Evolutionary conservation across 1,140 invertebrate genomes (phyloP).

Genomic region (Drosophila littoralis): DNA sequence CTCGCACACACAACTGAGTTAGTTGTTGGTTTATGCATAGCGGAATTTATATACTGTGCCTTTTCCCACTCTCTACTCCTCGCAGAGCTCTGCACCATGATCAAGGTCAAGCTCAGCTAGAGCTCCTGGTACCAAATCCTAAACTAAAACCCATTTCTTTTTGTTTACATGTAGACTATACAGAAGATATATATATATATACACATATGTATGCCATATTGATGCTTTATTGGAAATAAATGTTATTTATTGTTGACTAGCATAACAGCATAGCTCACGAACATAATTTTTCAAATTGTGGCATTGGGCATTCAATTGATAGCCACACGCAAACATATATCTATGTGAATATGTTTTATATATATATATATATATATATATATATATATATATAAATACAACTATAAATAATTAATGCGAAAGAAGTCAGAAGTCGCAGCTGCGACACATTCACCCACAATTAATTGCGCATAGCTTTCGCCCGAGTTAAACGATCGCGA

Average conservation of each 20-base stretch:
- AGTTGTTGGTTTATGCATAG: conserved; percentile 40
- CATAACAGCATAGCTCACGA: conserved; percentile 10
- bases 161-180: not conserved
- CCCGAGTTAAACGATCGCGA: conserved; percentile 19
- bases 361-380: not conserved
- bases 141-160: not conserved
- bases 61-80: conserved; percentile 23
- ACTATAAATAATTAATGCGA: not conserved
- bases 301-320: not conserved
- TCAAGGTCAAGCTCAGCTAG: conserved; percentile 4
- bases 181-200: conserved; percentile 3
- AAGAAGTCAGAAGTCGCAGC: not conserved
- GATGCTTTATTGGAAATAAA: conserved; percentile 65
- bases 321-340: not conserved
- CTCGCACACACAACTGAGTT: conserved; percentile 21
- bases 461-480: conserved; percentile 5
- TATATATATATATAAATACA: not conserved
- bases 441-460: not conserved
- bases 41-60: conserved; percentile 57
- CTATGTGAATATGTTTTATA: not conserved
- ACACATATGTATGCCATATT: conserved; percentile 21
- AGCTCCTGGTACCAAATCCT: conserved; percentile 3
- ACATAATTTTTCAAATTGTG: not conserved
- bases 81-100: not conserved
- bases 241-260: conserved; percentile 64